Percentiles rank a stretch among this genome's conserved stretches.
These are phyloP conservation scores for Ailurus styani DNA, from an alignment of 2,113 vertebrate genomes.

Conservation along the genomic window DNA sequence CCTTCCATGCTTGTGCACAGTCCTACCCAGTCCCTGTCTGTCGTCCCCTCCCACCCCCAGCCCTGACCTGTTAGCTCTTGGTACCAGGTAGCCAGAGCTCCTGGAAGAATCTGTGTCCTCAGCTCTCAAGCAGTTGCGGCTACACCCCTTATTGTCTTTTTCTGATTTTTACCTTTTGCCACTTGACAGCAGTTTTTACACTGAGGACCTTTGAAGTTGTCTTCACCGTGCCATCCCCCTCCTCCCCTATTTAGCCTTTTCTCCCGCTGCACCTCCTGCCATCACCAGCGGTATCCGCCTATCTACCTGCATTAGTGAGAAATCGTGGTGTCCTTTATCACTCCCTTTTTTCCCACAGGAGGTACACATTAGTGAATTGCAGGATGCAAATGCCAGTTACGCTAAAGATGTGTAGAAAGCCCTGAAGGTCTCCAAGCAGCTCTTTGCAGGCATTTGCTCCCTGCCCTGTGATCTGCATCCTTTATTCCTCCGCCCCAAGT, in stretches of 20 bases:
- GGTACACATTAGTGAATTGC: background rate
- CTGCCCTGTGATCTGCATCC: background rate
- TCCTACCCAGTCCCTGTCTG: background rate
- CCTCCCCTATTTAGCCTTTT: background rate
- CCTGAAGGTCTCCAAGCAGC: background rate
- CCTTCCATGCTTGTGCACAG: background rate
- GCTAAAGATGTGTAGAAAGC: background rate
- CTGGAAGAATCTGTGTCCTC: background rate
- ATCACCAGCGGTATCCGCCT: background rate
- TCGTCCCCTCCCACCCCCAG: background rate
- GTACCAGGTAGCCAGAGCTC: background rate
- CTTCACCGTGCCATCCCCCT: background rate
- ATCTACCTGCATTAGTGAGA: background rate
- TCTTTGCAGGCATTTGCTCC: background rate
- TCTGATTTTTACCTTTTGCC: background rate
- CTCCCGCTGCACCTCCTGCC: background rate
- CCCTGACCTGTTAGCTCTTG: background rate
- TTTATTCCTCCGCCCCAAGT: conserved; percentile 32
- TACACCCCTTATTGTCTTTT: background rate
- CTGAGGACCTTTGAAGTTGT: background rate
- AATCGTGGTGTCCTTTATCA: background rate
- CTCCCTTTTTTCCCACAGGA: background rate
- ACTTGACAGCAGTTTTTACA: background rate
- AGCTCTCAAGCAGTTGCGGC: background rate
- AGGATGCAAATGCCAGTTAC: background rate